Percentiles rank a stretch among this genome's conserved stretches.
Evolutionary conservation across 2,797 vertebrate genomes (phyloP).

Genomic region (Mionectes olivaceus): DNA sequence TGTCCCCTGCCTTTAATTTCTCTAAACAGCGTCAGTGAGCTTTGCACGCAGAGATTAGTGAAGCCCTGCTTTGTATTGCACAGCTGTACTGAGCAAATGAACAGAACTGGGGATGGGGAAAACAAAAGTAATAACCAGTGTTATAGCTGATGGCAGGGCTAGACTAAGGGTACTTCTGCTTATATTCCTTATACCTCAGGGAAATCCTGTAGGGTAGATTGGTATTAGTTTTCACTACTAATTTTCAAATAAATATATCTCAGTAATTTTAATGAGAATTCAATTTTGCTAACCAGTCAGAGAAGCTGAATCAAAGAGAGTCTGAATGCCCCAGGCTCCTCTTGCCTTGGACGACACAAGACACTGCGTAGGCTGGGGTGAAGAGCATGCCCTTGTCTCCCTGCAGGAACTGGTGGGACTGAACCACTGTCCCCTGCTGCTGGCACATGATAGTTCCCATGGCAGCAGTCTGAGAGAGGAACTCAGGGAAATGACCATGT

Average conservation of each 20-base stretch:
- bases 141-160: neutral
- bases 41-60: neutral
- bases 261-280: neutral
- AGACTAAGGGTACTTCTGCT: neutral
- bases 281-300: neutral
- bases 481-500: neutral
- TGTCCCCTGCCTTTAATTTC: neutral
- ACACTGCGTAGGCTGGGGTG: rapidly evolving
- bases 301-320: neutral
- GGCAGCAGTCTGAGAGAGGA: neutral
- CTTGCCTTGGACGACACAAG: neutral
- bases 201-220: neutral
- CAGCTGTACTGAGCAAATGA: neutral
- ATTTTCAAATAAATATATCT: neutral
- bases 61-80: neutral
- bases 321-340: neutral
- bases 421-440: neutral
- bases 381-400: neutral
- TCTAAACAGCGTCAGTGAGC: neutral
- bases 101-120: neutral
- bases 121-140: neutral
- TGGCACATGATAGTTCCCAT: neutral
- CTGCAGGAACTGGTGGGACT: neutral
- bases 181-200: neutral
- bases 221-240: neutral